phyloP scores from a whole-genome alignment of 2,113 vertebrate genomes.

The Cynoglossus semilaevis region DNA sequence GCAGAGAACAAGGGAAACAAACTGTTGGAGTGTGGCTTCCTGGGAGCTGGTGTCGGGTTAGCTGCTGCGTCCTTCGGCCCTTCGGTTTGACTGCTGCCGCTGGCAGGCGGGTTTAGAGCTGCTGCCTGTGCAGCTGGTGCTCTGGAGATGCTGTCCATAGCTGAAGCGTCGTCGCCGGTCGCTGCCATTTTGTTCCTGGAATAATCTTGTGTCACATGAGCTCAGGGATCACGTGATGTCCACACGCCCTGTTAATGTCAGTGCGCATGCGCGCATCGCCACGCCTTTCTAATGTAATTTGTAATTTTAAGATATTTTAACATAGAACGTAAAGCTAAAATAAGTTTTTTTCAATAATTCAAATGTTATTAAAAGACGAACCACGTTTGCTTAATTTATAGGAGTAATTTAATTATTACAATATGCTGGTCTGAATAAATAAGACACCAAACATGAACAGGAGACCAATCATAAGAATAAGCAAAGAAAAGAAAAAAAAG shows the following conservation, averaged over 20 bases:
- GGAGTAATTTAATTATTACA: too few relatives aligned
- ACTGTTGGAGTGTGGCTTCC: constrained; percentile 67
- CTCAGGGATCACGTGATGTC: constrained; percentile 63
- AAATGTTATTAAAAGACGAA: too few relatives aligned
- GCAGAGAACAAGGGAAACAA: constrained; percentile 26
- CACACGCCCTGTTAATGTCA: constrained; percentile 18
- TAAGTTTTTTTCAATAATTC: too few relatives aligned
- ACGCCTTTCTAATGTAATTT: constrained; percentile 42
- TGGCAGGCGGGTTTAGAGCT: constrained; percentile 19
- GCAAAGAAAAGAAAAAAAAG: too few relatives aligned
- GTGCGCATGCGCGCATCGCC: constrained; percentile 51
- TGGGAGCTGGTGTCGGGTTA: constrained; percentile 33
- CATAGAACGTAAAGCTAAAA: too few relatives aligned
- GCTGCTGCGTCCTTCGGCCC: constrained; percentile 34
- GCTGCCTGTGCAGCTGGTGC: constrained; percentile 43
- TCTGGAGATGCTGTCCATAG: constrained; percentile 69
- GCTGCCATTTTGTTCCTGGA: constrained; percentile 75
- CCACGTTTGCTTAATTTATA: too few relatives aligned
- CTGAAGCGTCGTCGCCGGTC: constrained; percentile 67
- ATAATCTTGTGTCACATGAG: constrained; percentile 67
- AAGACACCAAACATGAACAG: too few relatives aligned
- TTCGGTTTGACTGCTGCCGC: constrained; percentile 16
- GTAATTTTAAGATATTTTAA: background rate
- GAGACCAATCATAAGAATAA: too few relatives aligned
- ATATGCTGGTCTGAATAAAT: too few relatives aligned